phyloP scores from a whole-genome alignment of 2,888 invertebrate genomes.

The Melanostoma mellinum region DNA sequence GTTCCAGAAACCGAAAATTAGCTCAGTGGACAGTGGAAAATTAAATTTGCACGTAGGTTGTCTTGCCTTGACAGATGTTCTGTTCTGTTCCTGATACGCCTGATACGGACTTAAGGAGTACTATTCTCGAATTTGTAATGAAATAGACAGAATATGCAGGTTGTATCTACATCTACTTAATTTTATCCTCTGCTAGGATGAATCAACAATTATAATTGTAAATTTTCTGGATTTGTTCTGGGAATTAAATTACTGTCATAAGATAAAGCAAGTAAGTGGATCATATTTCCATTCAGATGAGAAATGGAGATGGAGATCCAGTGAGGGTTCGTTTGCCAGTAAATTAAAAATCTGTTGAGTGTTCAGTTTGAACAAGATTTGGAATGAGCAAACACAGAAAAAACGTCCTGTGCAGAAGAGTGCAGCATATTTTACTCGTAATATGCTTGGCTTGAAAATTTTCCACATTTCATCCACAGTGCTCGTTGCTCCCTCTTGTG shows the following conservation, averaged over 20 bases:
- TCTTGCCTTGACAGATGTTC: conserved; percentile 70
- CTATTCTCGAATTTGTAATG: conserved; percentile 59
- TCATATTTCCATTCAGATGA: conserved; percentile 41
- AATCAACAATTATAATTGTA: conserved; percentile 65
- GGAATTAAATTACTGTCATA: conserved; percentile 64
- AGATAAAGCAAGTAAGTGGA: conserved; percentile 49
- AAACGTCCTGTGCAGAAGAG: conserved; percentile 7
- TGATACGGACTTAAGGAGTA: conserved; percentile 22
- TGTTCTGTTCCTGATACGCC: conserved; percentile 53
- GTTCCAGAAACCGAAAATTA: conserved; percentile 68
- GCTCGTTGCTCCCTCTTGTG: neutral
- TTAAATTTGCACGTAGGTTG: conserved; percentile 70
- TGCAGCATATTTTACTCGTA: conserved; percentile 15
- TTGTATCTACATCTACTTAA: conserved; percentile 22
- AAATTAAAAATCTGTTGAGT: conserved; percentile 19
- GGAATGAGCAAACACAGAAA: conserved; percentile 5
- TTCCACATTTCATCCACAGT: neutral
- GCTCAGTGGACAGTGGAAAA: conserved; percentile 71
- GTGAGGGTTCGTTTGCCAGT: neutral
- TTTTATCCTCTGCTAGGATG: conserved; percentile 20
- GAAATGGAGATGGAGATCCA: neutral
- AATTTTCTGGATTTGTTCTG: conserved; percentile 65
- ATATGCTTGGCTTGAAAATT: neutral
- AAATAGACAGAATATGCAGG: conserved; percentile 40
- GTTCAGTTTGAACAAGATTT: conserved; percentile 18